Evolutionary conservation across 2,113 vertebrate species (phyloP).

Genomic region (Hemiprocne comata): DNA sequence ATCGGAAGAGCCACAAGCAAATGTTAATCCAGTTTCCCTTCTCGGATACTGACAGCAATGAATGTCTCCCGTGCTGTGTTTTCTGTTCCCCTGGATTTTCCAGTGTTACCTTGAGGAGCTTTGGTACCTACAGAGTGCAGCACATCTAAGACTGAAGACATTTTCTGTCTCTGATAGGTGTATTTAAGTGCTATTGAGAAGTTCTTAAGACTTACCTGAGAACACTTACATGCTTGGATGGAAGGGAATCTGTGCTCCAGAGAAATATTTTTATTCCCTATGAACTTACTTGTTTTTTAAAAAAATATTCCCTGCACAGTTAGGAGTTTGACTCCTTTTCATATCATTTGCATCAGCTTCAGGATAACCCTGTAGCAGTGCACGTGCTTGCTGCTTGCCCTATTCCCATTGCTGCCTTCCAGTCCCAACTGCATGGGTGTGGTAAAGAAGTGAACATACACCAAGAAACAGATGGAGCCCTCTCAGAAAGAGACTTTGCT

Average conservation of each 20-base stretch:
- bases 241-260: background rate
- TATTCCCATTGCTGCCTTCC: background rate
- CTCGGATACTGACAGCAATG: background rate
- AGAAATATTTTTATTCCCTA: background rate
- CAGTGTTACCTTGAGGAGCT: background rate
- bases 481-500: constrained; percentile 10
- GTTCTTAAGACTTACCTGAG: background rate
- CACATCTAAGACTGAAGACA: background rate
- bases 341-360: background rate
- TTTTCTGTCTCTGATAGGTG: background rate
- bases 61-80: background rate
- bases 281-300: background rate
- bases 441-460: background rate
- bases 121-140: background rate
- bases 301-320: background rate
- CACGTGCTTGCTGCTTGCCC: background rate
- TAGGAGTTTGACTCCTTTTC: background rate
- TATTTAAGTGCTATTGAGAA: background rate
- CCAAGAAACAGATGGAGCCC: constrained; percentile 50
- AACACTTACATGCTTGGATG: background rate
- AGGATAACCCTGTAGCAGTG: background rate
- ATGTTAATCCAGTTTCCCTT: background rate
- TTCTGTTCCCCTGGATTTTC: background rate
- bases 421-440: background rate
- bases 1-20: background rate